Evolutionary conservation across 2,113 vertebrate species (phyloP).

Genomic region (Gasterosteus nipponicus): DNA sequence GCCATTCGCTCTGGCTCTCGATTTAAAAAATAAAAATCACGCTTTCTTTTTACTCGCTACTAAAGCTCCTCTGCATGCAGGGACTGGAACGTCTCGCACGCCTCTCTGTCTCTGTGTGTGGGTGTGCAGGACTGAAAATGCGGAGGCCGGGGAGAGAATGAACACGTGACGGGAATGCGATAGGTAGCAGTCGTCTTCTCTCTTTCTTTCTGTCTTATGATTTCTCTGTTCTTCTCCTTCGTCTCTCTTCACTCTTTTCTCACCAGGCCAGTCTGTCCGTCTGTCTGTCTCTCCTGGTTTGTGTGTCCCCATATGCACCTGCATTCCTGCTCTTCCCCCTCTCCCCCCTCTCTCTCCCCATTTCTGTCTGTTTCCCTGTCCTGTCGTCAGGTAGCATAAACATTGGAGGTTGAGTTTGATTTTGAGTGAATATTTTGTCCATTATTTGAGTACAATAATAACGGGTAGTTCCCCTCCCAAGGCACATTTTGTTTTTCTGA

Average conservation of each 20-base stretch:
- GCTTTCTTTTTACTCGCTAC: slow-evolving; percentile 46
- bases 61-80: slow-evolving; percentile 77
- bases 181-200: slow-evolving; percentile 52
- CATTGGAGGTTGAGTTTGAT: slow-evolving; percentile 35
- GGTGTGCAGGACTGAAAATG: slow-evolving; percentile 55
- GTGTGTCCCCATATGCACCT: slow-evolving; percentile 67
- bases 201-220: slow-evolving; percentile 27
- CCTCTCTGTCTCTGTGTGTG: slow-evolving; percentile 64
- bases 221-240: slow-evolving; percentile 55
- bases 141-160: slow-evolving; percentile 56
- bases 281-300: slow-evolving; percentile 59
- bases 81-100: slow-evolving; percentile 68
- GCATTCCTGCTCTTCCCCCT: slow-evolving; percentile 54
- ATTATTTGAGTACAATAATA: slow-evolving; percentile 35
- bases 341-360: slow-evolving; percentile 48
- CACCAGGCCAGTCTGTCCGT: slow-evolving; percentile 64
- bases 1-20: slow-evolving; percentile 69
- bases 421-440: slow-evolving; percentile 44
- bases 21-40: slow-evolving; percentile 21
- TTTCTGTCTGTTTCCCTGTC: slow-evolving; percentile 65
- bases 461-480: slow-evolving; percentile 5
- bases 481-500: slow-evolving; percentile 33
- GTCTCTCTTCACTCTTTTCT: slow-evolving; percentile 60
- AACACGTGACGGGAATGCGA: slow-evolving; percentile 57
- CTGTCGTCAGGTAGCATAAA: slow-evolving; percentile 37